Evolutionary conservation across 2,888 invertebrate species (phyloP), one percentile per base, ranked within the genome.

Genomic region (Apotomis capreana): DNA sequence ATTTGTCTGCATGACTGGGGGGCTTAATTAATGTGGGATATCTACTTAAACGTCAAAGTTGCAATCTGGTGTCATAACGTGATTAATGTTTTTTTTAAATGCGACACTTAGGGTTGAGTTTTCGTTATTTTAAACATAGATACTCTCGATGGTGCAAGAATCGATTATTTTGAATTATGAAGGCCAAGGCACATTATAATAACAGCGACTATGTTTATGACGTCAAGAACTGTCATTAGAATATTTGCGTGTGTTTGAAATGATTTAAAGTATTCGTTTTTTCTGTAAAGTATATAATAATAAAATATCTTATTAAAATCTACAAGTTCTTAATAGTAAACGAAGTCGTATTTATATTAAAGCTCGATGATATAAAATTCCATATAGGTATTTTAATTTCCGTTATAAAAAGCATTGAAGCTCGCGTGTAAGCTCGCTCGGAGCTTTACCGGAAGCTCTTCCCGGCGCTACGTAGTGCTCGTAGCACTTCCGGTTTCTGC

Each of bases 401-500:
- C 65, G 15, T 12, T n/a, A 8, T 57, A 57, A 55, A 52, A 55
- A 44, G 54, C 12, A 44, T 59, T n/a, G 44, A 37, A n/a, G 59
- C 44, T 57, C 36, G 46, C 57, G 65, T 57, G 65, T 57, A 9
- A 37, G 52, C 10, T 36, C 46, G 61, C 57, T 46, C 36, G 12
- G 52, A 64, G 64, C 51, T 67, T 60, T 52, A 46, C 67, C 61
- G 67, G 67, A 71, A 61, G 61, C 71, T 62, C 61, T 67, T 68
- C 61, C 71, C 71, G 71, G 71, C 71, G 71, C 67, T 68, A 62
- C 71, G 71, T 51, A 51, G 64, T 52, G 62, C 61, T 61, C 71
- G 71, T 71, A 68, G 71, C 70, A 67, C 67, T 67, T 71, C 70
- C 70, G 67, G 67, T 52, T 40, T 68, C 68, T 68, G 68, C 59